Evolutionary conservation across 2,888 invertebrate genomes (phyloP), one percentile per base, ranked within the genome.

Genomic region (Cerastoderma edule): DNA sequence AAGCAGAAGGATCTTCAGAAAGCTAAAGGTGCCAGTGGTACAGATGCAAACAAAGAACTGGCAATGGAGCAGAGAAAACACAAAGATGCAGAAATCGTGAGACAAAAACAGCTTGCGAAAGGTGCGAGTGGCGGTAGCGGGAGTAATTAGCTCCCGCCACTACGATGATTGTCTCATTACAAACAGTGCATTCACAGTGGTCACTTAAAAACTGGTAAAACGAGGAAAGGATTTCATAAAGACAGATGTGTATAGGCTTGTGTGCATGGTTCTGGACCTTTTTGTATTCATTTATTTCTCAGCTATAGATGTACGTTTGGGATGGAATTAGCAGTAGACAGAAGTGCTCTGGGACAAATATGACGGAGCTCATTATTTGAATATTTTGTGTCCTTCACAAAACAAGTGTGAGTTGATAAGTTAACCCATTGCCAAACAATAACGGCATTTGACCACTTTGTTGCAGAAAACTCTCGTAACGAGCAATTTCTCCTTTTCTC

Each of bases 21-120:
- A 65, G 78, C 79, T 28, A 86, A 87, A 66, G 60, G 72, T 48
- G 77, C 88, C 28, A 72, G 76, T 63, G 85, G 87, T 1, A 88
- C 88, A 67, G 87, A 75, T 24, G 89, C 79, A 16, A 90, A 90
- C 71, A 88, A 86, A 67, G 91, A 91, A 16, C 71, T 87, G 73
- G 83, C 87, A 10, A 77, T 91, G 35, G 89, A 90, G 63, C 90
- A 91, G 57, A 77, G 92, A 39, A 84, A 89, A 64, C 87, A 89
- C 33, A 87, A 89, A 68, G 90, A 90, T 84, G 90, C 90, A 22
- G 88, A 89, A 48, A 89, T 88, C 56, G 89, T 90, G 89, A 77
- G 90, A 50, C 86, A 89, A 64, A 90, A 90, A 65, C 90, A 90
- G 60, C 68, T 82, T 22, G 78, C 74, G 67, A 85, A 84, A 8